phyloP scores from a whole-genome alignment of 2,113 vertebrate species.

The Podocnemis expansa region DNA sequence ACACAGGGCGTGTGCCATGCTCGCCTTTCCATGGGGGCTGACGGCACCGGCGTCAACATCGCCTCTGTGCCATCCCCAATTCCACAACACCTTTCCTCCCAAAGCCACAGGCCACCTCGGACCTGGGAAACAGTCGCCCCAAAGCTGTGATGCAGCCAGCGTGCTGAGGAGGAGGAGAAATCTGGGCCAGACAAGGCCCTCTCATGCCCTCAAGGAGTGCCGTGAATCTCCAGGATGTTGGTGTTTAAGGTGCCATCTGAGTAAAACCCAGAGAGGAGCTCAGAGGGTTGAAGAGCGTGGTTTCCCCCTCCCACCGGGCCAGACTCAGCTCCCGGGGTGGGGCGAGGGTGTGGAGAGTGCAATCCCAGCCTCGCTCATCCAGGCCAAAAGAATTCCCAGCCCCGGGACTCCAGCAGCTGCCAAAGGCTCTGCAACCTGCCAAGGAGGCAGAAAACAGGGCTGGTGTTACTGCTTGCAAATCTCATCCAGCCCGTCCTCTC shows the following conservation, averaged over 20 bases:
- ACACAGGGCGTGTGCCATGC: not conserved
- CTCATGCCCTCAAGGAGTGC: not conserved
- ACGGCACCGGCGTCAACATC: not conserved
- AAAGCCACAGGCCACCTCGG: not conserved
- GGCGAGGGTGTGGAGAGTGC: not conserved
- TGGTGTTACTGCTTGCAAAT: not conserved
- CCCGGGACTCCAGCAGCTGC: not conserved
- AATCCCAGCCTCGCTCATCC: not conserved
- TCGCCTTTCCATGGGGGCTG: not conserved
- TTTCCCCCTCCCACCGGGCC: not conserved
- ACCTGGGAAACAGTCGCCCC: not conserved
- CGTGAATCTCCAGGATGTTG: not conserved
- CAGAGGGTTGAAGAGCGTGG: not conserved
- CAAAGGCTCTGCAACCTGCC: fast-evolving
- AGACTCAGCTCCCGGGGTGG: not conserved
- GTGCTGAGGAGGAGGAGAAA: not conserved
- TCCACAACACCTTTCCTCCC: not conserved
- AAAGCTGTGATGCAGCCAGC: no score
- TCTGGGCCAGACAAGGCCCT: not conserved
- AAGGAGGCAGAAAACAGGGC: not conserved
- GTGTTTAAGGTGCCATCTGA: not conserved
- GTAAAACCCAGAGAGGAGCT: not conserved
- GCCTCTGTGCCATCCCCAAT: not conserved
- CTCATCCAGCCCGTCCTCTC: not conserved
- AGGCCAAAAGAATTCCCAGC: not conserved